These are phyloP conservation scores for Harpegnathos saltator DNA, from an alignment of 1,140 invertebrate species.

Conservation along the genomic window DNA sequence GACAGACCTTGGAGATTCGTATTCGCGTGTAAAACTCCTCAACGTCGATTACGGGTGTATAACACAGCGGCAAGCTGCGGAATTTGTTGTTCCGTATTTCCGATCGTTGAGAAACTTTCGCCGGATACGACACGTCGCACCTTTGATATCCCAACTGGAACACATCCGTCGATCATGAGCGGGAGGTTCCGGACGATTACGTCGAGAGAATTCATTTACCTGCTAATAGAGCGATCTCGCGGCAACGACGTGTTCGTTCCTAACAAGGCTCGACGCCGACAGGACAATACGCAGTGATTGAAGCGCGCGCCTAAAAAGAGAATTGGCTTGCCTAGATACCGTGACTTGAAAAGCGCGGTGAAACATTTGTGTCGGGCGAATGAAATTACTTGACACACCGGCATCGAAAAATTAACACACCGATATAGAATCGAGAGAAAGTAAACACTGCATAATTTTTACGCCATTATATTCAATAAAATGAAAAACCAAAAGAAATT, in stretches of 20 bases:
- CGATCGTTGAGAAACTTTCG: slow-evolving; percentile 20
- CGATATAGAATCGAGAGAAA: too few relatives aligned
- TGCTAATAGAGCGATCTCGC: slow-evolving; percentile 53
- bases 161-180: too few relatives aligned
- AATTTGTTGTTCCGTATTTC: slow-evolving; percentile 1
- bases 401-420: too few relatives aligned
- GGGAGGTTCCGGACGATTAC: slow-evolving; percentile 38
- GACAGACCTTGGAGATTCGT: neutral
- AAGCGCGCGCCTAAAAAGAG: slow-evolving; percentile 3
- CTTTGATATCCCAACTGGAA: slow-evolving; percentile 23
- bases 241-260: slow-evolving; percentile 26
- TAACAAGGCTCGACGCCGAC: slow-evolving; percentile 1
- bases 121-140: neutral
- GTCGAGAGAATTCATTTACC: slow-evolving; percentile 40
- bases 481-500: too few relatives aligned
- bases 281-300: slow-evolving; percentile 36
- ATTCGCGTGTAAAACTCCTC: too few relatives aligned
- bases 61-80: too few relatives aligned
- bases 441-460: too few relatives aligned
- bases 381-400: too few relatives aligned
- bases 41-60: too few relatives aligned
- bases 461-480: too few relatives aligned
- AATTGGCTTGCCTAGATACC: neutral
- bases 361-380: too few relatives aligned
- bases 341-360: neutral